Percentiles rank a stretch among this genome's conserved stretches.
Conservation (phyloP, 2,797 vertebrate genomes). For the Scomberomorus guttatus region DNA sequence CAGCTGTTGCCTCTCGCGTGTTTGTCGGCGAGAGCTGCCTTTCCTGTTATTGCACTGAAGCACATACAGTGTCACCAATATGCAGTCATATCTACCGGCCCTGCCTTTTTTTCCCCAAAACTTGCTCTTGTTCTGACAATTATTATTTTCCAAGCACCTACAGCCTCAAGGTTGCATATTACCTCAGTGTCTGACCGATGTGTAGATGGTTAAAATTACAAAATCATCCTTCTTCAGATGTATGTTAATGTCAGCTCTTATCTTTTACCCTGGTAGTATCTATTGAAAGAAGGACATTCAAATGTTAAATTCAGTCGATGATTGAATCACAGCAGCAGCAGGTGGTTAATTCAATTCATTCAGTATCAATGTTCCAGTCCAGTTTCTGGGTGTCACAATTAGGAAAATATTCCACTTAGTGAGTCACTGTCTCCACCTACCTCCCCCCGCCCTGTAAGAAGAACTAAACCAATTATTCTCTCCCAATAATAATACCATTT, state of each 20-base stretch:
- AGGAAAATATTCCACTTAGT: constrained; percentile 32
- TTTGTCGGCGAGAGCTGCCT: constrained; percentile 33
- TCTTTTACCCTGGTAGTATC: not conserved
- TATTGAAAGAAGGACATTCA: not conserved
- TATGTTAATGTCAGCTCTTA: not conserved
- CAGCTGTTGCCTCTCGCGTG: constrained; percentile 54
- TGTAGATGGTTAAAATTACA: not conserved
- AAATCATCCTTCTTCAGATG: not conserved
- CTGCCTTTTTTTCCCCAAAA: not conserved
- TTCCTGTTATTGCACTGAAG: constrained; percentile 42
- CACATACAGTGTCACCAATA: not conserved
- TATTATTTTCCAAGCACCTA: constrained; percentile 11
- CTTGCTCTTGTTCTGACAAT: not conserved
- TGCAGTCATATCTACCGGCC: constrained; percentile 9
- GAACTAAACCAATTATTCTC: not conserved
- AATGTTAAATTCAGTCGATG: constrained; percentile 18
- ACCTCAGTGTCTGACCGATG: not conserved
- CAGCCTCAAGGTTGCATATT: not conserved
- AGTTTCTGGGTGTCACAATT: constrained; percentile 21
- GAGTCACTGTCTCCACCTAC: constrained; percentile 13
- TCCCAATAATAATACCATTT: not conserved
- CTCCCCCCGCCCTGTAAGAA: not conserved
- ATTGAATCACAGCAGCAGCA: constrained; percentile 49
- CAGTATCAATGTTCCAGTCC: constrained; percentile 37
- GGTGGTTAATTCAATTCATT: constrained; percentile 54